Evolutionary conservation across 1,140 invertebrate genomes (phyloP).

Genomic region (Bicyclus anynana): DNA sequence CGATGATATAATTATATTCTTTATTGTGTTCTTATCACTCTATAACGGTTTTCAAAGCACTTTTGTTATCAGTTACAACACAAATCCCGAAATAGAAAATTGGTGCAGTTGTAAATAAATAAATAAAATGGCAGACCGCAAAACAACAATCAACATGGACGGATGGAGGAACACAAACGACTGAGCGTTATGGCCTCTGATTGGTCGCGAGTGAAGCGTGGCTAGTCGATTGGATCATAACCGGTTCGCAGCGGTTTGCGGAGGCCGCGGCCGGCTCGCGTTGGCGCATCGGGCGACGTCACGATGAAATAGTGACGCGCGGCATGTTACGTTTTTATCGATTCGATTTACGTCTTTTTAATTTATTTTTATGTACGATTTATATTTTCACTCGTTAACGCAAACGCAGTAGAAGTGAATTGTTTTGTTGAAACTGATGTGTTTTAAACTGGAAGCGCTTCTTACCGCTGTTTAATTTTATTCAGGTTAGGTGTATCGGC

Average conservation of each 20-base stretch:
- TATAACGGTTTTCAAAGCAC: conserved; percentile 29
- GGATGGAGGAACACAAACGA: conserved; percentile 43
- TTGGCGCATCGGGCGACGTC: conserved; percentile 55
- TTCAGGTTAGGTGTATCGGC: conserved; percentile 31
- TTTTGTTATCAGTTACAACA: too few species aligned
- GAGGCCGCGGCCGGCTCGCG: conserved; percentile 56
- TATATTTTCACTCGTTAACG: not conserved
- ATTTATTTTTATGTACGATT: not conserved
- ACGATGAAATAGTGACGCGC: conserved; percentile 46
- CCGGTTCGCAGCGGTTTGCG: conserved; percentile 64
- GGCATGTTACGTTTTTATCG: conserved; percentile 40
- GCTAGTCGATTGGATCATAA: conserved; percentile 59
- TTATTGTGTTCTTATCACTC: conserved; percentile 2
- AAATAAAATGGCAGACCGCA: too few species aligned
- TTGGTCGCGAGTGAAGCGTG: conserved; percentile 61
- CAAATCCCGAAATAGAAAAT: not conserved
- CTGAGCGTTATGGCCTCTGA: conserved; percentile 56
- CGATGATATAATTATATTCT: too few species aligned
- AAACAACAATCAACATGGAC: conserved; percentile 41
- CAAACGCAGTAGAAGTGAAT: not conserved
- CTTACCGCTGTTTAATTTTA: conserved; percentile 10
- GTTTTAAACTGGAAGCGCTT: conserved; percentile 4
- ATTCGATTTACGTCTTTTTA: conserved; percentile 19
- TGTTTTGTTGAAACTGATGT: conserved; percentile 8
- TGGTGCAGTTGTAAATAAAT: conserved; percentile 44